Base-by-base conservation (phyloP, 2,113 vertebrate species). In the Ciconia stormi region DNA sequence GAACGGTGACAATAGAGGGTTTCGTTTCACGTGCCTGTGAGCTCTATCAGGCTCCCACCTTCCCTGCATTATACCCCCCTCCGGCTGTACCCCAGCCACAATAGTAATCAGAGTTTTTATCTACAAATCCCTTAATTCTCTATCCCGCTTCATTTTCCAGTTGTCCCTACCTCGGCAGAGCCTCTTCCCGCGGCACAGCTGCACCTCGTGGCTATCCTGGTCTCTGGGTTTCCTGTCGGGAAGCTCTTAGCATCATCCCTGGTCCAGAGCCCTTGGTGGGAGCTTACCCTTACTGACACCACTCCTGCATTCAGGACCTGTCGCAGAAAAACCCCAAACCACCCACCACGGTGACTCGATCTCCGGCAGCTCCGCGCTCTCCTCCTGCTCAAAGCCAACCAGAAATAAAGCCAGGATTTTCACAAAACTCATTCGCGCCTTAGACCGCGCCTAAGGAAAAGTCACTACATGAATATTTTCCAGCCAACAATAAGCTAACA, bases 11-110 rank as follows among this genome's bases (percentile, higher is more conserved):
- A 90, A 62, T 10, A 62, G 49, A 17, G 0, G 11, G 46, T 2
- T 78, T 32, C 32, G 72, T 30, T 63, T 44, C 87, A 62, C 9
- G 7, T 12, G 3, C 18, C 53, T 0, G 0, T 13, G 56, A 32
- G 70, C 6, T 73, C 80, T 34, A 8, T 13, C 66, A 29, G 53
- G 49, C 47, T 87, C 32, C 80, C 56, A 80, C 77, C 66, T 47
- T 32, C 50, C 38, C 1, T 0, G 1, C 1, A 1, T 49, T 17
- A 9, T 19, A 15, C 11, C 23, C 23, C 56, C 6, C 26, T 42
- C 27, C 0, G 2, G 61, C 20, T n/a, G 29, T 13, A 58, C 21
- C 44, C 58, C 52, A 38, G 47, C 30, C 1, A 9, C 16, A 6
- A 38, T 6, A 47, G 20, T 29, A 13, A 82, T 32, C n/a, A 4